phyloP scores from a whole-genome alignment of 2,888 invertebrate species.

The Cyaniris semiargus region DNA sequence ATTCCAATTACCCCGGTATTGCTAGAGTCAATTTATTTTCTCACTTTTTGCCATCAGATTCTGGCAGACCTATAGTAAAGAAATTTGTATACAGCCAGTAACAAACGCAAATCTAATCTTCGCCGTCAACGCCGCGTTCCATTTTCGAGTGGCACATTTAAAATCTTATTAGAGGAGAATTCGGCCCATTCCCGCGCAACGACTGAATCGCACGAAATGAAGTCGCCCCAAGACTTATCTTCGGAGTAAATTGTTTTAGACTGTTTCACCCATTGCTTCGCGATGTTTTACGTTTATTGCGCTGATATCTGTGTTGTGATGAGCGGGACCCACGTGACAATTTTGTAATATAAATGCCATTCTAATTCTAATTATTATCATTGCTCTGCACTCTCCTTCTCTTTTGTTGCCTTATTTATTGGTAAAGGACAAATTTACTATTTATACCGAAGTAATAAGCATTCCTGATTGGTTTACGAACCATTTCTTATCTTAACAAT shows the following conservation, averaged over 20 bases:
- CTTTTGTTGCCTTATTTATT: not conserved
- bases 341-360: not conserved
- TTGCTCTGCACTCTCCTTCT: not conserved
- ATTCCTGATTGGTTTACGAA: not conserved
- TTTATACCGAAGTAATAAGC: not conserved
- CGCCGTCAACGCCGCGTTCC: slow-evolving; percentile 46
- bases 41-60: too few relatives aligned
- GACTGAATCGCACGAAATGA: slow-evolving; percentile 56
- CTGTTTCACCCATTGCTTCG: slow-evolving; percentile 42
- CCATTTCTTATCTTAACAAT: not conserved
- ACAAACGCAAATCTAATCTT: slow-evolving; percentile 31
- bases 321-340: not conserved
- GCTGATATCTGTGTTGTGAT: not conserved
- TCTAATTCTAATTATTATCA: not conserved
- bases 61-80: too few relatives aligned
- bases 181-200: slow-evolving; percentile 50
- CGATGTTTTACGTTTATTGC: slow-evolving; percentile 33
- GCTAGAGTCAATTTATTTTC: too few relatives aligned
- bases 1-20: too few relatives aligned
- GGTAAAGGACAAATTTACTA: not conserved
- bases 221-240: slow-evolving; percentile 56
- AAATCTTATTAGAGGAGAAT: slow-evolving; percentile 65
- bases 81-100: slow-evolving; percentile 32
- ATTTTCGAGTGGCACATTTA: slow-evolving; percentile 67
- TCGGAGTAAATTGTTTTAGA: slow-evolving; percentile 44